A percentile compares a stretch with the other conserved stretches of the same genome.
Evolutionary conservation across 2,888 invertebrate genomes (phyloP).

Genomic region (Tubulanus polymorphus): DNA sequence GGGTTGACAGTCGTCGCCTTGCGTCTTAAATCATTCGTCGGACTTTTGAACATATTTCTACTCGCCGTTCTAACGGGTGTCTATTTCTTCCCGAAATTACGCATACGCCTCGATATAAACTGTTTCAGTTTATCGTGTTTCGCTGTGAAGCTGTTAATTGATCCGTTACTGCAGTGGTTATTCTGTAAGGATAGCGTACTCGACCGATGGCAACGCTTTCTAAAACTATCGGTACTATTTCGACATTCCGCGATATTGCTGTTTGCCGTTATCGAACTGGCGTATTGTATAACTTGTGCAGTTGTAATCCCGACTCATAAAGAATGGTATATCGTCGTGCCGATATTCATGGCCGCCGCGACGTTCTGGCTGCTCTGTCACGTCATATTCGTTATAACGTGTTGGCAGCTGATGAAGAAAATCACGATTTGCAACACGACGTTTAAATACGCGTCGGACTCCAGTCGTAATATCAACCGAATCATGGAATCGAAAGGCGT

Average conservation of each 20-base stretch:
- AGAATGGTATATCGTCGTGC: slow-evolving; percentile 53
- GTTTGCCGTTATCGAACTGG: slow-evolving; percentile 30
- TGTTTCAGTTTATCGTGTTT: slow-evolving; percentile 38
- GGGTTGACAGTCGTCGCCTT: slow-evolving; percentile 37
- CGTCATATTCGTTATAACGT: slow-evolving; percentile 38
- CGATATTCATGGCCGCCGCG: slow-evolving; percentile 40
- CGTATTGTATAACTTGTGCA: slow-evolving; percentile 32
- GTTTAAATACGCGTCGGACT: slow-evolving; percentile 26
- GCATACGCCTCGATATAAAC: slow-evolving; percentile 35
- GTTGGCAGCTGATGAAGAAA: slow-evolving; percentile 46
- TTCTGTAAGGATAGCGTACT: slow-evolving; percentile 39
- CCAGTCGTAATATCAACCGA: slow-evolving; percentile 33
- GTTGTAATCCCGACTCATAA: slow-evolving; percentile 41
- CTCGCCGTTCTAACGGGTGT: slow-evolving; percentile 27
- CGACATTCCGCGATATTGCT: slow-evolving; percentile 30
- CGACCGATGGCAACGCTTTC: slow-evolving; percentile 44
- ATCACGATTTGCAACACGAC: slow-evolving; percentile 41
- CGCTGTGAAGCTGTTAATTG: slow-evolving; percentile 34
- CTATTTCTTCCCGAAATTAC: slow-evolving; percentile 32
- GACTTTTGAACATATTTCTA: slow-evolving; percentile 29
- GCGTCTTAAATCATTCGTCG: slow-evolving; percentile 42
- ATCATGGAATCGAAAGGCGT: slow-evolving; percentile 50
- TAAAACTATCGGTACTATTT: slow-evolving; percentile 27
- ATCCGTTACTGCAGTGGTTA: slow-evolving; percentile 42
- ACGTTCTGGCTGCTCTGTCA: slow-evolving; percentile 47